Conservation (phyloP, 2,888 invertebrate genomes). For the Lordiphosa andalusiaca region DNA sequence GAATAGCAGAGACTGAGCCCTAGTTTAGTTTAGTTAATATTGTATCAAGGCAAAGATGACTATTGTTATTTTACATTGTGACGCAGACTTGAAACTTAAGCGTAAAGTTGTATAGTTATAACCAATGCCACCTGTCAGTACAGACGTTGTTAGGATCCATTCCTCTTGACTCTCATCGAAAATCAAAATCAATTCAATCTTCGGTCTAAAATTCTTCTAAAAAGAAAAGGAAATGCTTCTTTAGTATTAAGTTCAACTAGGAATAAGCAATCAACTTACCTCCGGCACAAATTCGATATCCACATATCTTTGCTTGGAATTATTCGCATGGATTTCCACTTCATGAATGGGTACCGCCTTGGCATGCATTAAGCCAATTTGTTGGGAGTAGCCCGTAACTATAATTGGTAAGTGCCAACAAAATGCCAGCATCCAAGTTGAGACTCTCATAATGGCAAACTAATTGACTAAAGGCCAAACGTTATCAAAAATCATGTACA, state of each 20-base stretch:
- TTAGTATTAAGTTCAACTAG: no score
- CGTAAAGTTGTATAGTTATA: conserved; percentile 38
- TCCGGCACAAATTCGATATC: conserved; percentile 20
- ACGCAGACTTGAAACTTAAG: conserved; percentile 7
- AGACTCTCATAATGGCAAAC: not conserved
- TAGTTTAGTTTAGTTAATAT: not conserved
- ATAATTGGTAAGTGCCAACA: conserved; percentile 1
- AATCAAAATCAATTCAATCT: conserved; percentile 47
- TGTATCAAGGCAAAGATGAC: conserved; percentile 37
- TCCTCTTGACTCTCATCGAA: conserved; percentile 38
- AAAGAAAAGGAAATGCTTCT: not conserved
- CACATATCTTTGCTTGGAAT: not conserved
- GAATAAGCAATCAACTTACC: conserved; percentile 21
- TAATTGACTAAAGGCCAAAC: not conserved
- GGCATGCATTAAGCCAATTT: conserved; percentile 43
- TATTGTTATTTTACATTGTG: conserved; percentile 24
- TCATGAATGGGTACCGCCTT: conserved; percentile 48
- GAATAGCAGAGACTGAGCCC: not conserved
- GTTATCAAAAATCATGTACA: no score
- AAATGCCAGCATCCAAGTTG: conserved; percentile 14
- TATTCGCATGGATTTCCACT: conserved; percentile 20
- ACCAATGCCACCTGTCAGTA: conserved; percentile 45
- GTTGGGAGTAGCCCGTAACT: conserved; percentile 29
- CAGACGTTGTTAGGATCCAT: conserved; percentile 12
- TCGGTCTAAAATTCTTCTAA: conserved; percentile 20